These are phyloP conservation scores for Eurosta solidaginis DNA, from an alignment of 1,140 invertebrate genomes.

Conservation along the genomic window DNA sequence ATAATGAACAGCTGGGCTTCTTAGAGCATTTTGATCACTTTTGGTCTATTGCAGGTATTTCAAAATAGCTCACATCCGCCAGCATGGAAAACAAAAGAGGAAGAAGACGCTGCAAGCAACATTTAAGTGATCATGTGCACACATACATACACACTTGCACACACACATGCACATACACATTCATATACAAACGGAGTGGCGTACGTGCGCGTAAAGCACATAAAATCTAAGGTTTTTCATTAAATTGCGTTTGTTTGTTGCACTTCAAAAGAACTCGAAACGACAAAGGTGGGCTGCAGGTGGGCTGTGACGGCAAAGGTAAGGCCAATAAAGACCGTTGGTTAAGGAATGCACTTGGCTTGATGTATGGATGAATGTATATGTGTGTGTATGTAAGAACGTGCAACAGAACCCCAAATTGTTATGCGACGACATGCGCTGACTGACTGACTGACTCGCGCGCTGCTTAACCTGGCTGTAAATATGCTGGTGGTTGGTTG, in stretches of 20 bases:
- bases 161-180: neutral
- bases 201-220: neutral
- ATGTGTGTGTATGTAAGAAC: neutral
- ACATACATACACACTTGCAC: neutral
- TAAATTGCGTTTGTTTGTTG: neutral
- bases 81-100: neutral
- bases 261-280: neutral
- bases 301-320: neutral
- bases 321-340: neutral
- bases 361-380: neutral
- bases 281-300: neutral
- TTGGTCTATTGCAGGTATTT: neutral
- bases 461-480: neutral
- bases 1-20: neutral
- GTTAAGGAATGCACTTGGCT: constrained; percentile 22
- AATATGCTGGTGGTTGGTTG: neutral
- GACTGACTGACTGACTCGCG: too few relatives aligned
- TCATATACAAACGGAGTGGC: neutral
- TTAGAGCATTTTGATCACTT: neutral
- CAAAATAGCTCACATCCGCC: neutral
- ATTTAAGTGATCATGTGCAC: neutral
- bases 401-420: constrained; percentile 12
- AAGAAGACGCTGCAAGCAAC: neutral
- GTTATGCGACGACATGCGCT: constrained; percentile 3
- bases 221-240: constrained; percentile 18